Conservation (phyloP, 2,797 vertebrate species). For the Enteromius argenteus region DNA sequence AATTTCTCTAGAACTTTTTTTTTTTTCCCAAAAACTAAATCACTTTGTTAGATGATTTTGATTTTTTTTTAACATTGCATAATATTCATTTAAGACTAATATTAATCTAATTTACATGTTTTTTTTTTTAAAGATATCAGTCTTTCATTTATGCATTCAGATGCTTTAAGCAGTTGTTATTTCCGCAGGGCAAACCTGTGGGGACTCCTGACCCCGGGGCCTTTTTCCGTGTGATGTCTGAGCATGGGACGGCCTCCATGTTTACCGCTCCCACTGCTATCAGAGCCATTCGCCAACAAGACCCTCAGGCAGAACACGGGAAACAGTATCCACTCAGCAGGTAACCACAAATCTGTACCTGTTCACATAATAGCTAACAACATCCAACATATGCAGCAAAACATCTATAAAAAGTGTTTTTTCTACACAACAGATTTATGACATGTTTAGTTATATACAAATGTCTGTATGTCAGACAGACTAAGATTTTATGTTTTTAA, state of each 20-base stretch:
- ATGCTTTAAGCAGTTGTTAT: conserved; percentile 37
- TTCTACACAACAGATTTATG: not conserved
- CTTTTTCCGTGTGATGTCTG: conserved; percentile 93
- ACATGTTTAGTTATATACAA: not conserved
- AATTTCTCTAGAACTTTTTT: not conserved
- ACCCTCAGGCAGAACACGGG: conserved; percentile 83
- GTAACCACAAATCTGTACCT: conserved; percentile 72
- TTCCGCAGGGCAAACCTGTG: conserved; percentile 92
- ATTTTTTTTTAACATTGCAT: not conserved
- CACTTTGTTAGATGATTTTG: not conserved
- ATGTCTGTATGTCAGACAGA: not conserved
- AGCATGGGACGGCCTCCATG: conserved; percentile 86
- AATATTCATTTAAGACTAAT: not conserved
- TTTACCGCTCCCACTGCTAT: conserved; percentile 95
- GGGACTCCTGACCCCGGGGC: conserved; percentile 94
- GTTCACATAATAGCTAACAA: not conserved
- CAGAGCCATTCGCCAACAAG: conserved; percentile 95
- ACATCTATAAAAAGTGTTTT: not conserved
- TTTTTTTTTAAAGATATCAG: not conserved
- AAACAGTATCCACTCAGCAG: conserved; percentile 85
- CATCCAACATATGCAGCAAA: not conserved
- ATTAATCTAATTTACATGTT: not conserved
- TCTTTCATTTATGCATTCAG: conserved; percentile 1
- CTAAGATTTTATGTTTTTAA: no score
- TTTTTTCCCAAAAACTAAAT: not conserved